Percentiles rank a stretch among this genome's conserved stretches.
Conservation (phyloP, 2,113 vertebrate species). For the Syrmaticus mikado region DNA sequence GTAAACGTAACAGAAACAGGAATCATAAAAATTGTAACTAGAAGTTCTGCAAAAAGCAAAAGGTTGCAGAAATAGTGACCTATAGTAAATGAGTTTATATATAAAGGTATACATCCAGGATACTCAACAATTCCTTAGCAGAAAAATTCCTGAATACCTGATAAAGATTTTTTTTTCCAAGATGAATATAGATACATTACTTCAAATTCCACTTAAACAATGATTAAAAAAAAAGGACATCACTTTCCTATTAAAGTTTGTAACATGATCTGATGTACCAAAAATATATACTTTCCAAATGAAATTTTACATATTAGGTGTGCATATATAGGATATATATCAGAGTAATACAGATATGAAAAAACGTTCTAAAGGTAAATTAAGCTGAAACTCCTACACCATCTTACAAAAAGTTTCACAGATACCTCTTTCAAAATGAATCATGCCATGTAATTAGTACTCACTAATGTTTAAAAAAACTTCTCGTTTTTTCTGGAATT, state of each 20-base stretch:
- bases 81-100: not conserved
- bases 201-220: not conserved
- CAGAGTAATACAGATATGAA: not conserved
- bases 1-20: not conserved
- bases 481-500: not conserved
- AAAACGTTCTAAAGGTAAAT: not conserved
- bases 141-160: not conserved
- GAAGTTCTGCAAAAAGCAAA: not conserved
- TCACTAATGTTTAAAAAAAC: not conserved
- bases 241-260: not conserved
- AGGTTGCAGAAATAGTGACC: not conserved
- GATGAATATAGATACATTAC: not conserved
- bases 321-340: not conserved
- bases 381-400: slow-evolving; percentile 9
- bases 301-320: not conserved
- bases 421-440: slow-evolving; percentile 6
- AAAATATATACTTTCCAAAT: not conserved
- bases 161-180: not conserved
- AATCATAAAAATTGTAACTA: not conserved
- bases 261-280: not conserved
- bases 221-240: not conserved
- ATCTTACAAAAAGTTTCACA: slow-evolving; percentile 5
- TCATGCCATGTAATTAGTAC: not conserved
- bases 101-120: not conserved
- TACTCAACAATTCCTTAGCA: not conserved